Base-by-base conservation (phyloP, 2,797 vertebrate species). In the Oophaga sylvatica region DNA sequence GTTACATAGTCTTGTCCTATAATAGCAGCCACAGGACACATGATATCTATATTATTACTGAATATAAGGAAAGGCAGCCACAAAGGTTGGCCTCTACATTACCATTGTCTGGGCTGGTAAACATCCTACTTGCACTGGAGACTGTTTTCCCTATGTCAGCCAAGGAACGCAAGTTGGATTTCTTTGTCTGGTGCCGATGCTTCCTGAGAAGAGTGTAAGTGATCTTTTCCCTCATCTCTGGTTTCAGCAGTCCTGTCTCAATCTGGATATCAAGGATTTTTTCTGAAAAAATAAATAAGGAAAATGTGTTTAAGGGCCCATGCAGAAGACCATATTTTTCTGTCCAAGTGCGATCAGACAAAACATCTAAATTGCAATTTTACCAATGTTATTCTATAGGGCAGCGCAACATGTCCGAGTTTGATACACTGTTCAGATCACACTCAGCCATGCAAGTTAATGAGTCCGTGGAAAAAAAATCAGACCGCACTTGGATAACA, bases 101-200 rank as follows among this genome's bases (percentile, higher is more conserved):
- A 98, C 97, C 97, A 94, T 97, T 97, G 91, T 99, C 97, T 85
- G 95, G 96, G 96, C 94, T 97, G 96, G 97, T 95, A 97, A 98
- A 99, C 97, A 98, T 97, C 97, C 97, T 97, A 97, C 98, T 99
- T 97, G 98, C 97, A 96, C 97, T 98, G 95, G 98, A 99, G 93
- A 99, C 97, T 29, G 98, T 99, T 96, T 97, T 99, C 90, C 97
- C 98, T 9, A 99, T 99, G 94, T 99, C 97, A 11, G 98, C 97
- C 94, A 99, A 94, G 0, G 98, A 99, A 57, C 98, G 97, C 80
- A 99, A 96, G 94, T 98, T 99, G 91, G 97, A 99, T 91, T 99
- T 99, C 96, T 99, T 99, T 91, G 98, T 99, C 94, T 99, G 98
- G 92, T 99, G 98, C 41, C 97, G 96, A 91, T 99, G 98, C 92